Evolutionary conservation across 2,797 vertebrate genomes (phyloP).

Genomic region (Alectoris magna): DNA sequence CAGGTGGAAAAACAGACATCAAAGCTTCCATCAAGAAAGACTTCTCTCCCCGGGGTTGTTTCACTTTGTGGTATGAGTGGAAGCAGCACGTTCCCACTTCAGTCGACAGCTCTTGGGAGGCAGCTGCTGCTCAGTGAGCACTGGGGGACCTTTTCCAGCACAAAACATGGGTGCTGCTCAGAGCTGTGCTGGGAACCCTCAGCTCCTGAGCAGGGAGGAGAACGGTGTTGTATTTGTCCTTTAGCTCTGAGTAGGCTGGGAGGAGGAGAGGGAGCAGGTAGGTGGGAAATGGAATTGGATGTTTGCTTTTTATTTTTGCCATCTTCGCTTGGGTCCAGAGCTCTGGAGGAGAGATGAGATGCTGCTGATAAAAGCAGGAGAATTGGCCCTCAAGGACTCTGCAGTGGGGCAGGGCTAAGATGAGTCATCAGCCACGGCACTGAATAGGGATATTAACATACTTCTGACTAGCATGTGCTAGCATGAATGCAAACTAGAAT

Average conservation of each 20-base stretch:
- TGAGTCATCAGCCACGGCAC: constrained; percentile 55
- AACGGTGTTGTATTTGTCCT: neutral
- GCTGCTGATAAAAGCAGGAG: neutral
- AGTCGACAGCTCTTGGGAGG: constrained; percentile 17
- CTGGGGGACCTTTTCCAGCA: constrained; percentile 12
- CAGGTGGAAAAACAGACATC: neutral
- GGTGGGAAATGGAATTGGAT: neutral
- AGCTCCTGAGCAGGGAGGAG: neutral
- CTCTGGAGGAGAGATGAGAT: neutral
- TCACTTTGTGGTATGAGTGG: neutral
- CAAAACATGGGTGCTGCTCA: neutral
- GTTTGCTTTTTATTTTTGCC: neutral
- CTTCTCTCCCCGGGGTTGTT: neutral
- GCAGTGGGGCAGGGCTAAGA: constrained; percentile 9
- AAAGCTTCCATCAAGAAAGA: neutral
- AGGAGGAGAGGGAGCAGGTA: neutral
- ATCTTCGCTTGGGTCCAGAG: neutral
- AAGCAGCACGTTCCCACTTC: constrained; percentile 47
- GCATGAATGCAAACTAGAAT: constrained; percentile 17
- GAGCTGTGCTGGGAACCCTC: rapidly evolving
- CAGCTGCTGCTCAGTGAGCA: neutral
- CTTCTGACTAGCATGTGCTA: constrained; percentile 21
- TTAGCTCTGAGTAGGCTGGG: neutral
- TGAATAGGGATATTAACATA: constrained; percentile 28
- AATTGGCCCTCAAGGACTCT: constrained; percentile 34